Evolutionary conservation across 2,888 invertebrate genomes (phyloP).

Genomic region (Eilema sororculum): DNA sequence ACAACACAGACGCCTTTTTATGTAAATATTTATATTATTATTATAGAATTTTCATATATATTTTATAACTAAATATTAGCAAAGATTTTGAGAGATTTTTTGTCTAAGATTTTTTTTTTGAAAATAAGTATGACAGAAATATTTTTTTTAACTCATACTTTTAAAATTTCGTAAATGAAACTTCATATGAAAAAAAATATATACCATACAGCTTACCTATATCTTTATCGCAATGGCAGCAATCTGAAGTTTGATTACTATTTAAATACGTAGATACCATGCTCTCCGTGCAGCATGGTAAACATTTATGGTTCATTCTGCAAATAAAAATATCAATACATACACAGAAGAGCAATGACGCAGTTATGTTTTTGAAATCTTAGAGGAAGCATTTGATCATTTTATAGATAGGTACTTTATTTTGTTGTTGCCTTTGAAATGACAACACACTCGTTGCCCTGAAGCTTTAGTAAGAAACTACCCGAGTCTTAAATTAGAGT

Average conservation of each 20-base stretch:
- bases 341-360: neutral
- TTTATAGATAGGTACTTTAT: neutral
- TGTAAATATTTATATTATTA: too few relatives aligned
- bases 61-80: too few relatives aligned
- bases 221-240: slow-evolving; percentile 91
- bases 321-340: slow-evolving; percentile 44
- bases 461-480: neutral
- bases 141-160: too few relatives aligned
- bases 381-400: neutral
- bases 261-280: slow-evolving; percentile 69
- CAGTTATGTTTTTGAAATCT: neutral
- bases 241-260: slow-evolving; percentile 77
- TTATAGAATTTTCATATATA: too few relatives aligned
- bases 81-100: too few relatives aligned
- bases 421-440: neutral
- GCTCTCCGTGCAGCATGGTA: slow-evolving; percentile 90
- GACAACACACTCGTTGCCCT: neutral
- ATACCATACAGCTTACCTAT: slow-evolving; percentile 82
- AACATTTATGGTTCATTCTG: slow-evolving; percentile 91
- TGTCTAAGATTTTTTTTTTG: too few relatives aligned
- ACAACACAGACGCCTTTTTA: too few relatives aligned
- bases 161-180: too few relatives aligned
- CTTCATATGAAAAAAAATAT: too few relatives aligned
- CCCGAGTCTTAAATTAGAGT: neutral
- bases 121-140: too few relatives aligned